Evolutionary conservation across 2,888 invertebrate species (phyloP).

Genomic region (Allygus modestus): DNA sequence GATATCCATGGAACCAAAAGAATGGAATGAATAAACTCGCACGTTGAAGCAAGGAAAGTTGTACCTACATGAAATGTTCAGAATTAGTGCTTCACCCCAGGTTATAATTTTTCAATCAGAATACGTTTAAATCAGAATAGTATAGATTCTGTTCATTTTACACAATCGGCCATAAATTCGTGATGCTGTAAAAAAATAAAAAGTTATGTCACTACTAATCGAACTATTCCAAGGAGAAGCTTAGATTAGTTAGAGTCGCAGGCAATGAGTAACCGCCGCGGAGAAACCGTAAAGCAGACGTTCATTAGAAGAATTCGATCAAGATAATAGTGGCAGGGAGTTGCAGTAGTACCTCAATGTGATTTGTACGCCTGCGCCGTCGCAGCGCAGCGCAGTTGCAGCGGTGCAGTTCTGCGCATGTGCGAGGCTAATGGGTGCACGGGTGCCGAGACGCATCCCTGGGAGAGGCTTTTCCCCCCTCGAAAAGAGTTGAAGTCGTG

Average conservation of each 20-base stretch:
- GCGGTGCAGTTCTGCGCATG: background rate
- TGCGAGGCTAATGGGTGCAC: conserved; percentile 12
- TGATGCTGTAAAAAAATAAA: too few species aligned
- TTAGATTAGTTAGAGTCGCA: background rate
- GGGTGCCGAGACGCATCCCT: too few species aligned
- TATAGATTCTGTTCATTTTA: too few species aligned
- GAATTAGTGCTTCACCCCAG: too few species aligned
- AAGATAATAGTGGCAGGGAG: conserved; percentile 52
- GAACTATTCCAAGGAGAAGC: background rate
- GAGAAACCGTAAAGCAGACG: conserved; percentile 38
- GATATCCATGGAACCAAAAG: too few species aligned
- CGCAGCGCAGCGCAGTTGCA: background rate
- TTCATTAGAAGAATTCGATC: conserved; percentile 60
- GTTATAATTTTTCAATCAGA: too few species aligned
- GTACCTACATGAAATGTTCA: too few species aligned
- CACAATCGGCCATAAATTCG: too few species aligned
- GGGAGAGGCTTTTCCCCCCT: background rate
- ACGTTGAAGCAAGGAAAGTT: too few species aligned
- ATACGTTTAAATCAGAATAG: too few species aligned
- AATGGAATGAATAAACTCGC: too few species aligned
- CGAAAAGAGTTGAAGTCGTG: background rate
- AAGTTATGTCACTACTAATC: background rate
- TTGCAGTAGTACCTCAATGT: conserved; percentile 49
- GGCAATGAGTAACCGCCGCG: conserved; percentile 2
- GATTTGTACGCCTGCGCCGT: conserved; percentile 49